Conservation (phyloP, 2,797 vertebrate species). For the Enteromius afrohamiltoni region DNA sequence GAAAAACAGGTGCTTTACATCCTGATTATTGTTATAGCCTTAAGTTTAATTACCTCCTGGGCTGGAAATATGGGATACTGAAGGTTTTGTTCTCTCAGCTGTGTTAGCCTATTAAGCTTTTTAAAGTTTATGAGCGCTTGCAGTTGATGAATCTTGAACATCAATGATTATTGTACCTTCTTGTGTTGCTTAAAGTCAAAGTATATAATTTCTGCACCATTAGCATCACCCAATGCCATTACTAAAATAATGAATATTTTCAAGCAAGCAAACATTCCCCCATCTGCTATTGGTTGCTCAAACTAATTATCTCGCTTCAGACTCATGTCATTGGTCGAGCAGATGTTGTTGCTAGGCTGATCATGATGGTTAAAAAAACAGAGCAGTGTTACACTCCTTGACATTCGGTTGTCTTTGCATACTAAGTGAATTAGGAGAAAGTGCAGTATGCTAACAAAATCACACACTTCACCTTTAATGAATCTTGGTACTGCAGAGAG, state of each 20-base stretch:
- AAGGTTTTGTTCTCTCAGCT: slow-evolving; percentile 1
- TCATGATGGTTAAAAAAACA: background rate
- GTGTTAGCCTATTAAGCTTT: background rate
- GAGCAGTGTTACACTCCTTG: background rate
- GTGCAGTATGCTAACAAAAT: background rate
- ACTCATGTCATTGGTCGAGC: background rate
- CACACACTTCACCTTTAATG: background rate
- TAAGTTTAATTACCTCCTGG: slow-evolving; percentile 39
- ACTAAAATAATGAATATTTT: background rate
- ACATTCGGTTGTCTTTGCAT: background rate
- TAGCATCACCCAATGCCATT: background rate
- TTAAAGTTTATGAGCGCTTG: background rate
- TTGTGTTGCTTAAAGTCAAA: slow-evolving; percentile 3
- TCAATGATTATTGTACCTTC: slow-evolving; percentile 1
- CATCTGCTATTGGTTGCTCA: background rate
- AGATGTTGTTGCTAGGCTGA: background rate
- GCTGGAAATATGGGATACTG: background rate
- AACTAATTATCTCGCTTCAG: background rate
- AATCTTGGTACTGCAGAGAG: background rate
- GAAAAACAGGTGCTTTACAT: slow-evolving; percentile 38
- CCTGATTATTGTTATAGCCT: slow-evolving; percentile 22
- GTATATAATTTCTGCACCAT: background rate
- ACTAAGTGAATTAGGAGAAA: background rate
- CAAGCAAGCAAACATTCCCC: no score
- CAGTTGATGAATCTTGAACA: background rate